phyloP scores from a whole-genome alignment of 1,140 invertebrate species.

The Drosophila bocki region DNA sequence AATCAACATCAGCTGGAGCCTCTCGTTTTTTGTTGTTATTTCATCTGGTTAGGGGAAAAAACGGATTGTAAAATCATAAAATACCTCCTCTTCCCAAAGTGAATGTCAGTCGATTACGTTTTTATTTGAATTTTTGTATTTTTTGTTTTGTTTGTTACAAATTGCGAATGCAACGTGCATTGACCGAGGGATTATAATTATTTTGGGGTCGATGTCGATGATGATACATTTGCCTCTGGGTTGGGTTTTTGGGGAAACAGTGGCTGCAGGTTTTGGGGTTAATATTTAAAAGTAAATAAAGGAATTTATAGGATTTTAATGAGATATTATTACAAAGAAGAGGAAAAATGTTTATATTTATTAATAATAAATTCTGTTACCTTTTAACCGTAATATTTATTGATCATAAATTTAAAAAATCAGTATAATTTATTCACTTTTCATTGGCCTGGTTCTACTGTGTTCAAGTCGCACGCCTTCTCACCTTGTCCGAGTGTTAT shows the following conservation, averaged over 20 bases:
- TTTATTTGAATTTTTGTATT: constrained; percentile 24
- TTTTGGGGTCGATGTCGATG: constrained; percentile 50
- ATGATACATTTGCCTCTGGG: constrained; percentile 57
- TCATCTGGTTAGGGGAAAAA: constrained; percentile 46
- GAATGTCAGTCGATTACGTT: constrained; percentile 59
- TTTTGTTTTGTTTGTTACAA: constrained; percentile 22
- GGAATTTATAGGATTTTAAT: background rate
- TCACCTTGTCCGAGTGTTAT: constrained; percentile 16
- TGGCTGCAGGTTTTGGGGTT: background rate
- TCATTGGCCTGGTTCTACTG: constrained; percentile 4
- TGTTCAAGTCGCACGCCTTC: constrained; percentile 17
- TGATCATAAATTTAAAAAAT: background rate
- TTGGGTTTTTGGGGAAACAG: constrained; percentile 14
- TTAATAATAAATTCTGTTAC: background rate
- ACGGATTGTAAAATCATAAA: constrained; percentile 42
- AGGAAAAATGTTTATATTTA: background rate
- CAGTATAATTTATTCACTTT: background rate
- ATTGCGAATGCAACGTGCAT: constrained; percentile 55
- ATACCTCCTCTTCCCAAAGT: constrained; percentile 60
- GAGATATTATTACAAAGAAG: background rate
- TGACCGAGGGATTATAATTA: constrained; percentile 51
- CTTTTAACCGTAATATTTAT: background rate
- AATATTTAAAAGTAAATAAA: background rate
- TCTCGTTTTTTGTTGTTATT: constrained; percentile 34
- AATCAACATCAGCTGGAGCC: constrained; percentile 32